phyloP scores from a whole-genome alignment of 2,113 vertebrate genomes.

The Plecturocebus donacophilus region DNA sequence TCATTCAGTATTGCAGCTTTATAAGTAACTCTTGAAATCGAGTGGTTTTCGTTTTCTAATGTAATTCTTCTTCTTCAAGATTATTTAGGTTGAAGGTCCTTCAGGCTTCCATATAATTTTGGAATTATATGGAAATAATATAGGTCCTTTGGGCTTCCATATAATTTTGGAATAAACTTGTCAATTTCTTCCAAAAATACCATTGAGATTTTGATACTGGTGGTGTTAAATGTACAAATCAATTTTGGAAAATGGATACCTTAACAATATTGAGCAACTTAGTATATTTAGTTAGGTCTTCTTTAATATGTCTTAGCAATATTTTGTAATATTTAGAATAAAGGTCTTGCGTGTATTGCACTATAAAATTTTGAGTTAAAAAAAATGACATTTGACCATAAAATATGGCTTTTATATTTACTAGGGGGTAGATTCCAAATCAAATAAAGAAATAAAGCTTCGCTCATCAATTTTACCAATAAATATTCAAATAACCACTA shows the following conservation, averaged over 20 bases:
- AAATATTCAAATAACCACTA: slow-evolving; percentile 23
- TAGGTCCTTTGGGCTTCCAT: background rate
- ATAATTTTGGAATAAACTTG: background rate
- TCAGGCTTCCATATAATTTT: background rate
- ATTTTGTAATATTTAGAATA: background rate
- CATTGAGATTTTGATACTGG: background rate
- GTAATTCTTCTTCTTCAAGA: background rate
- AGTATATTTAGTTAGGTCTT: slow-evolving; percentile 6
- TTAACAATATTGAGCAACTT: background rate
- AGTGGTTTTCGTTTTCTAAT: background rate
- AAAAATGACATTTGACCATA: background rate
- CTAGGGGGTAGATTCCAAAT: background rate
- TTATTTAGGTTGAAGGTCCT: background rate
- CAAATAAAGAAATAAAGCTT: background rate
- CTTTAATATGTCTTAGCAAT: background rate
- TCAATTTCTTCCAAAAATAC: background rate
- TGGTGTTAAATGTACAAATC: background rate
- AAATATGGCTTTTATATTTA: background rate
- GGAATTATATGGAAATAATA: no score
- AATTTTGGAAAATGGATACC: background rate
- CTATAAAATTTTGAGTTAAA: background rate
- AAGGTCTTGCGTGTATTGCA: background rate
- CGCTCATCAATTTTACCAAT: background rate
- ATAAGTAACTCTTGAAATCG: background rate
- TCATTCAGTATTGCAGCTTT: background rate